Evolutionary conservation across 2,797 vertebrate species (phyloP).

Genomic region (Spinus pinus): DNA sequence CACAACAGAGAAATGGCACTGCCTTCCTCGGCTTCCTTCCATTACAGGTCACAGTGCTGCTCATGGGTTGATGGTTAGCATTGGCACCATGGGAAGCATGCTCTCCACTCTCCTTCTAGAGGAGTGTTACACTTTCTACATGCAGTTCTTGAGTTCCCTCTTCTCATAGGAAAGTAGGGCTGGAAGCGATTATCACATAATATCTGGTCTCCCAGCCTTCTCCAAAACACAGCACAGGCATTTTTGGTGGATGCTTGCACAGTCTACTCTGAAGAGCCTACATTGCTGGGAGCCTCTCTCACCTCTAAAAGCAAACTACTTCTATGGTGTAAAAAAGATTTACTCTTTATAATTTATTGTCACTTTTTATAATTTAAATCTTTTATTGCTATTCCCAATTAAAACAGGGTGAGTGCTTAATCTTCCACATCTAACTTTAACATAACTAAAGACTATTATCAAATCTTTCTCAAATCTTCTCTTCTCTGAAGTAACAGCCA

Average conservation of each 20-base stretch:
- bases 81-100: background rate
- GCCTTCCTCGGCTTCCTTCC: background rate
- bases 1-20: background rate
- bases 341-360: background rate
- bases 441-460: background rate
- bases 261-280: background rate
- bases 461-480: background rate
- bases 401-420: background rate
- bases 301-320: background rate
- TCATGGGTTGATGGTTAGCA: background rate
- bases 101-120: background rate
- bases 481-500: background rate
- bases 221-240: background rate
- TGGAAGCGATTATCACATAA: background rate
- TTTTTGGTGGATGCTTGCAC: background rate
- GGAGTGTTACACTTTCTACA: background rate
- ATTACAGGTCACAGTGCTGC: background rate
- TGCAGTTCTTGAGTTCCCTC: background rate
- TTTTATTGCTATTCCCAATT: background rate
- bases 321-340: background rate
- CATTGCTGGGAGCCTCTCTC: background rate
- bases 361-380: background rate
- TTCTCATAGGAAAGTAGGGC: background rate
- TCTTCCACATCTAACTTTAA: background rate
- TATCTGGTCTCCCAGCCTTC: background rate